Evolutionary conservation across 2,113 vertebrate species (phyloP).

Genomic region (Albula glossodonta): DNA sequence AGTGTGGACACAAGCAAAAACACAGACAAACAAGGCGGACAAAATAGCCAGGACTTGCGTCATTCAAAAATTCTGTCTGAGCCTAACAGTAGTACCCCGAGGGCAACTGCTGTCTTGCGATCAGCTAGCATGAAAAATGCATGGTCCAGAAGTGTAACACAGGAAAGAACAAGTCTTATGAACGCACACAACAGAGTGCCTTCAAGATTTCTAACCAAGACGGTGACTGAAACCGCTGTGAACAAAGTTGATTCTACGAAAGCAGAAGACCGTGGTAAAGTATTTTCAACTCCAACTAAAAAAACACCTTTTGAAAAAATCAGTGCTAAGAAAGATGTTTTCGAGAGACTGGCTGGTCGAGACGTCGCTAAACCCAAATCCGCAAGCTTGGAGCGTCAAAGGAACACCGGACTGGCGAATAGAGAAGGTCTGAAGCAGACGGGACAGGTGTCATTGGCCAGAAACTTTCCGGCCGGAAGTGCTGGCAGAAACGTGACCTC

Average conservation of each 20-base stretch:
- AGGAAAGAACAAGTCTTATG: conserved; percentile 1
- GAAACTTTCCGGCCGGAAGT: conserved; percentile 11
- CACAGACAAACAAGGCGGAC: conserved; percentile 28
- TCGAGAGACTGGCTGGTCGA: conserved; percentile 56
- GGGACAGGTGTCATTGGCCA: conserved; percentile 19
- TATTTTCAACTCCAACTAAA: conserved; percentile 53
- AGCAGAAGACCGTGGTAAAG: conserved; percentile 34
- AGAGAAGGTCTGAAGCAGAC: conserved; percentile 39
- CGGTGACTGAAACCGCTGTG: background rate
- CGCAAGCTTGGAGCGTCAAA: conserved; percentile 59
- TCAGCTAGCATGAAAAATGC: conserved; percentile 57
- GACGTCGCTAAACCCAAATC: conserved; percentile 55
- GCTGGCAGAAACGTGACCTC: conserved; percentile 31
- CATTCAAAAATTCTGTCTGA: conserved; percentile 39
- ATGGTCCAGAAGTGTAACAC: conserved; percentile 21
- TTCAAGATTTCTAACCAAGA: conserved; percentile 13
- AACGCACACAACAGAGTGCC: conserved; percentile 5
- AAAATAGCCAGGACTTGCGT: conserved; percentile 10
- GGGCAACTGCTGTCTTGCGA: conserved; percentile 28
- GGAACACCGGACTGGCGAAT: conserved; percentile 41
- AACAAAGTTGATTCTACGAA: conserved; percentile 15
- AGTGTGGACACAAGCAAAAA: background rate
- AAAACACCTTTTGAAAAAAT: conserved; percentile 57
- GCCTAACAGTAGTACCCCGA: conserved; percentile 36
- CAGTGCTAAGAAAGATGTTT: conserved; percentile 55